Conservation (phyloP, 2,888 invertebrate genomes). For the Phengaris alcon region DNA sequence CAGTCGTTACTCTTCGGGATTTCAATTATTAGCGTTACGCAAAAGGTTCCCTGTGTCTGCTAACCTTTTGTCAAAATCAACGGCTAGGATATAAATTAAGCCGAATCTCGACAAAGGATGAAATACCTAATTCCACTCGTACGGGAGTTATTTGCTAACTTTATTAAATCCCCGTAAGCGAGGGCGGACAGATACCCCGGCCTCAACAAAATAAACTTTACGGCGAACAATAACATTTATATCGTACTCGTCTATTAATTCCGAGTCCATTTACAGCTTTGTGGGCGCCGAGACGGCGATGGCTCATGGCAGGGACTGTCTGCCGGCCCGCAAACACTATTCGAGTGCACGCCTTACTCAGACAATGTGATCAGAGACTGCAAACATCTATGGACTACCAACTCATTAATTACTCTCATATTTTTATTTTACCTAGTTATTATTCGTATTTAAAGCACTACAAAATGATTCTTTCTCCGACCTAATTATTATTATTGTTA, state of each 20-base stretch:
- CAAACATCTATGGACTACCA: constrained; percentile 3
- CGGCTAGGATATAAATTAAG: constrained; percentile 20
- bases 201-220: constrained; percentile 75
- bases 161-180: constrained; percentile 64
- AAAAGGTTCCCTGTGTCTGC: constrained; percentile 11
- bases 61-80: constrained; percentile 25
- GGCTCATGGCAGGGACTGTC: not conserved
- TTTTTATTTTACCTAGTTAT: not conserved
- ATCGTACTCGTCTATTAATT: constrained; percentile 74
- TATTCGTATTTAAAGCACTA: not conserved
- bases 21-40: constrained; percentile 16
- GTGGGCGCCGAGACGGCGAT: constrained; percentile 56
- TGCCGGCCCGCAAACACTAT: constrained; percentile 22
- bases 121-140: constrained; percentile 26
- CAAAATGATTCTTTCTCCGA: not conserved
- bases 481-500: not conserved
- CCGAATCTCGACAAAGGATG: constrained; percentile 5
- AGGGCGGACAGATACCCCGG: constrained; percentile 52
- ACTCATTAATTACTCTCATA: constrained; percentile 7
- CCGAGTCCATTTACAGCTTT: constrained; percentile 67
- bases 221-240: constrained; percentile 78
- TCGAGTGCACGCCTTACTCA: not conserved
- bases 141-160: constrained; percentile 40
- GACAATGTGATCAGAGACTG: constrained; percentile 15
- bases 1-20: constrained; percentile 20